Conservation (phyloP, 2,888 invertebrate species). For the Alsophila aescularia region DNA sequence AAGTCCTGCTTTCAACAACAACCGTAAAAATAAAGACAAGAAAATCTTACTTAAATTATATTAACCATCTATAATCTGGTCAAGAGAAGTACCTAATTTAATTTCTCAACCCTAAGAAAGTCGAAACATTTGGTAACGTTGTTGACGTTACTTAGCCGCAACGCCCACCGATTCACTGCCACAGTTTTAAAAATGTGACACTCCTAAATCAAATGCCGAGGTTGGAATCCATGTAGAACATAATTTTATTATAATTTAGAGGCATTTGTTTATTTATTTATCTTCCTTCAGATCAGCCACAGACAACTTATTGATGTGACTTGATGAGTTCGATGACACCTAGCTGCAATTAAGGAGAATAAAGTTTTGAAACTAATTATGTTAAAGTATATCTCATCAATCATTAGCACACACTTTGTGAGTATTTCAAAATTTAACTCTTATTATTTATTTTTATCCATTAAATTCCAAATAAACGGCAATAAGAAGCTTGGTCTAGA, state of each 20-base stretch:
- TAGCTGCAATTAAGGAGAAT: no score
- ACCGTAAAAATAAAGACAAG: no score
- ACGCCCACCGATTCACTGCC: conserved; percentile 35
- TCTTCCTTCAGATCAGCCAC: conserved; percentile 9
- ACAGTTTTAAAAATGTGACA: conserved; percentile 31
- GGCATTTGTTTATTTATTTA: conserved; percentile 12
- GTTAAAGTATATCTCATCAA: no score
- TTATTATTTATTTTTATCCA: no score
- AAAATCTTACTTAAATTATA: no score
- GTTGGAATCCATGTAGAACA: conserved; percentile 26
- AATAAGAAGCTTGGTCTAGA: no score
- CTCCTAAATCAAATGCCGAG: conserved; percentile 42
- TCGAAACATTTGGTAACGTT: conserved; percentile 31
- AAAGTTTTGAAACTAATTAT: no score
- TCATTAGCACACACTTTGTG: no score
- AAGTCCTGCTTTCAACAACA: neutral
- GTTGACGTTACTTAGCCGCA: conserved; percentile 32
- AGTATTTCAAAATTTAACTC: no score
- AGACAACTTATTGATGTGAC: conserved; percentile 3
- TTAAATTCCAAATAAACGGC: no score
- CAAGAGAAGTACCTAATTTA: neutral
- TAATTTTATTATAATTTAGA: conserved; percentile 9
- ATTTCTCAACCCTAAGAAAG: conserved; percentile 18
- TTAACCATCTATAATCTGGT: no score
- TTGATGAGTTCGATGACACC: neutral